Conservation (phyloP, 1,140 invertebrate species). For the Dufourea novaeangliae region DNA sequence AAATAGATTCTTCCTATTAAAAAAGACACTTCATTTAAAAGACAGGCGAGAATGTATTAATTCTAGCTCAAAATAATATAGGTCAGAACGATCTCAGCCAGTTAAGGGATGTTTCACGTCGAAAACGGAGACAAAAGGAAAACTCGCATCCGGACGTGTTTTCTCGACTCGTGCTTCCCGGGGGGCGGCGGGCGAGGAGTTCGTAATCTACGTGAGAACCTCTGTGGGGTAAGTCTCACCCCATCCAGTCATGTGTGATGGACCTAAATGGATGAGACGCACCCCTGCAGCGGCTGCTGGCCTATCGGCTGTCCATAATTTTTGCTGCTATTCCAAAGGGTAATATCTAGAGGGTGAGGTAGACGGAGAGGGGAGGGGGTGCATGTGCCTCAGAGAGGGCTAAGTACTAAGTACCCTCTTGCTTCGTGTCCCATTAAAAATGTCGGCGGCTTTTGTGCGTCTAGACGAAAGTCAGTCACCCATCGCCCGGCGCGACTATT, state of each 20-base stretch:
- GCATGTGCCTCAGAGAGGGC: conserved; percentile 52
- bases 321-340: conserved; percentile 75
- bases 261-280: conserved; percentile 82
- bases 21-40: background rate
- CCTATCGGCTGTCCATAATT: conserved; percentile 76
- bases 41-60: background rate
- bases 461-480: conserved; percentile 54
- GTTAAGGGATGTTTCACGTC: background rate
- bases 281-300: conserved; percentile 72
- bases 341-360: conserved; percentile 66
- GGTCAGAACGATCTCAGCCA: background rate
- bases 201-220: conserved; percentile 81
- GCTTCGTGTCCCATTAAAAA: conserved; percentile 62
- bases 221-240: conserved; percentile 79
- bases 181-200: conserved; percentile 40
- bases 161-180: background rate
- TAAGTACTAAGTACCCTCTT: conserved; percentile 67
- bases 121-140: background rate
- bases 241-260: conserved; percentile 82
- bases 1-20: too few species aligned
- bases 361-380: conserved; percentile 25
- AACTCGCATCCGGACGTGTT: conserved; percentile 6
- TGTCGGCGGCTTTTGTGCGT: conserved; percentile 60
- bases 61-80: background rate
- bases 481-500: conserved; percentile 17